Conservation (phyloP, 2,113 vertebrate genomes). For the Otolemur garnettii region DNA sequence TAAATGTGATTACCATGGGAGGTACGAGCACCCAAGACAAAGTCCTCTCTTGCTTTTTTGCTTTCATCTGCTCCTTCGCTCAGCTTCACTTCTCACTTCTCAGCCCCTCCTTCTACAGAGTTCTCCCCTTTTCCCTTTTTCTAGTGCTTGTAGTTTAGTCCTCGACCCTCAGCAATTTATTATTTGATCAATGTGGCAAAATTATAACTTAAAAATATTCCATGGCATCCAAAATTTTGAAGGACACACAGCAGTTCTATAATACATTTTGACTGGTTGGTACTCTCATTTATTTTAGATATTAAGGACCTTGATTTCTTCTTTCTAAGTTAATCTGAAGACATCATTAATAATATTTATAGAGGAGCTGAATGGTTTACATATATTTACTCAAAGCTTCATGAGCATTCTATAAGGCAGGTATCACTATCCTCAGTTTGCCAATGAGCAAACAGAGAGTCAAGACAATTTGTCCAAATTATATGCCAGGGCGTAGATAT, state of each 20-base stretch:
- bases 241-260: background rate
- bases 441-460: background rate
- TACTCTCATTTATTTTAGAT: conserved; percentile 4
- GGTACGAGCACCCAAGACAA: background rate
- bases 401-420: background rate
- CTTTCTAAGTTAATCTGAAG: background rate
- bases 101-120: background rate
- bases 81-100: background rate
- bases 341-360: background rate
- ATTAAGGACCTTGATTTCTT: background rate
- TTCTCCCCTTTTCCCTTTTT: background rate
- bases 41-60: background rate
- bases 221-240: background rate
- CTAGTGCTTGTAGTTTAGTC: background rate
- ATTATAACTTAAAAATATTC: background rate
- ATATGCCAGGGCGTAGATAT: background rate
- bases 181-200: conserved; percentile 34
- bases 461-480: conserved; percentile 30
- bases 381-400: background rate
- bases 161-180: background rate
- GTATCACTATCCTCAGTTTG: background rate
- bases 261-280: conserved; percentile 7
- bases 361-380: background rate
- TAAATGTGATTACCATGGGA: background rate
- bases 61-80: background rate